Conservation (phyloP, 2,797 vertebrate genomes). For the Sus cebifrons region DNA sequence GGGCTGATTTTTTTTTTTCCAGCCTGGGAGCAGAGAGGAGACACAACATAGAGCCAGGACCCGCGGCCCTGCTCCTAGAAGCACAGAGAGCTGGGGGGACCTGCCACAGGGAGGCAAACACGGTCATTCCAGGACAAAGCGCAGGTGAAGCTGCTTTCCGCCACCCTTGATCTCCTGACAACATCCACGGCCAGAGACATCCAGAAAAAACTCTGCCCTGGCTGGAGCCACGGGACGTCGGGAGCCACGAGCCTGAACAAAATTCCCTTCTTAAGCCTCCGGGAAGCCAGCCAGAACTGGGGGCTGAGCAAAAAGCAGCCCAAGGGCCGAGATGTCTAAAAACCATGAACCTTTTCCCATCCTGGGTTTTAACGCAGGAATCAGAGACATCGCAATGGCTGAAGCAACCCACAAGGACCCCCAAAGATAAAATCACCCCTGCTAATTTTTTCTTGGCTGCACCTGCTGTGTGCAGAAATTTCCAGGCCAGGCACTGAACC, state of each 20-base stretch:
- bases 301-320: background rate
- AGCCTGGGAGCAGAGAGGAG: background rate
- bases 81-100: background rate
- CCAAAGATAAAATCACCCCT: background rate
- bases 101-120: rapidly evolving
- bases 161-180: background rate
- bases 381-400: background rate
- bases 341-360: rapidly evolving
- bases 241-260: background rate
- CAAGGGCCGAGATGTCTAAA: background rate
- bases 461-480: no score
- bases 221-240: background rate
- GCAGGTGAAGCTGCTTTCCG: background rate
- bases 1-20: background rate
- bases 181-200: background rate
- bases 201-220: background rate
- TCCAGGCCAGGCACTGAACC: no score
- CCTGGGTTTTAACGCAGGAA: background rate
- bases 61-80: rapidly evolving
- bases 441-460: no score
- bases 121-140: background rate
- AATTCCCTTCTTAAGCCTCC: background rate
- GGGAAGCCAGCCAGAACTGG: background rate
- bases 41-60: background rate
- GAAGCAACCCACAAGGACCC: background rate